Base-by-base conservation (phyloP, 2,888 invertebrate species). In the Lasioglossum malachurum region DNA sequence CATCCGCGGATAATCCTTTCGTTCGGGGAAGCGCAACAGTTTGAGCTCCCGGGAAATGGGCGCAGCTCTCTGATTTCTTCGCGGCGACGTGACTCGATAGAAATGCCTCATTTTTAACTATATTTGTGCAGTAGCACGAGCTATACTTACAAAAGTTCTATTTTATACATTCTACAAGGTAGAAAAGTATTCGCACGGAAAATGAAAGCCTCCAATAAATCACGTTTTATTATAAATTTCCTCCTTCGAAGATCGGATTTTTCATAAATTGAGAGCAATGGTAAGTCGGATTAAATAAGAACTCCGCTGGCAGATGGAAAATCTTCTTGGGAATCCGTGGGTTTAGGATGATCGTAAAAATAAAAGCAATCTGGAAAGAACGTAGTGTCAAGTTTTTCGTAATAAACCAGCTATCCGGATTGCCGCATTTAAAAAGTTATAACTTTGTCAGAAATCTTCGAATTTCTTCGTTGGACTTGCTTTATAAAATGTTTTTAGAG, bases 1-100 rank as follows among this genome's bases (percentile, higher is more conserved):
- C 57, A 57, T 57, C n/a, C 57, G n/a, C n/a, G n/a, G n/a, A 57
- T 57, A 12, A 57, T 57, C 57, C n/a, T n/a, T n/a, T 57, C 57
- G n/a, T 12, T 57, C 12, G 57, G 4, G n/a, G 57, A n/a, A 57
- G 57, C n/a, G 57, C 57, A n/a, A 57, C 57, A 57, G 57, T n/a
- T 57, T 1, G n/a, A n/a, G 4, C 12, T 57, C n/a, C n/a, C 12
- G 10, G n/a, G n/a, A n/a, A 57, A 57, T 23, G 4, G n/a, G 0
- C 57, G n/a, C 10, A 4, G 10, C 57, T n/a, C 0, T 4, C n/a
- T 1, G n/a, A 57, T n/a, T 23, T n/a, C n/a, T n/a, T 57, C 23
- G 8, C 23, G 23, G 23, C 23, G 53, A 23, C 19, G 23, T 8
- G 53, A 53, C 53, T n/a, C 23, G n/a, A 53, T 53, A 7, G 49